A percentile compares a stretch with the other conserved stretches of the same genome.
Conservation (phyloP, 2,797 vertebrate species). For the Silurus lanzhouensis region DNA sequence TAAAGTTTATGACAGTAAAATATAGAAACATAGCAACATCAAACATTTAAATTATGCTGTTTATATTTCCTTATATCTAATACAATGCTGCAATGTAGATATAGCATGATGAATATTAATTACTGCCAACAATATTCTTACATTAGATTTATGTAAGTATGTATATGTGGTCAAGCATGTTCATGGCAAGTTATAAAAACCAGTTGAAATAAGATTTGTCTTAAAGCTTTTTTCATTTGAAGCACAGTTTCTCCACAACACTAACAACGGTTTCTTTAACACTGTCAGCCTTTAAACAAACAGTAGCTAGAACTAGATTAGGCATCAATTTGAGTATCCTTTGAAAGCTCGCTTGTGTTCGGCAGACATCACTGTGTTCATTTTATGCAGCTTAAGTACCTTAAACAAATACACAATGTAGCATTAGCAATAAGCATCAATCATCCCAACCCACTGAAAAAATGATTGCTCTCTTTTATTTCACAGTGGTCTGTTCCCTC, state of each 20-base stretch:
- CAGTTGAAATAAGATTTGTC: slow-evolving; percentile 24
- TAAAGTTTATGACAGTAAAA: slow-evolving; percentile 57
- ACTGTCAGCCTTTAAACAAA: slow-evolving; percentile 31
- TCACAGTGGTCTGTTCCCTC: slow-evolving; percentile 45
- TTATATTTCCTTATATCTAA: slow-evolving; percentile 72
- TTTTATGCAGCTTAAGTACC: slow-evolving; percentile 48
- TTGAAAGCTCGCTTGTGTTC: slow-evolving; percentile 35
- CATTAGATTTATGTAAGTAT: slow-evolving; percentile 46
- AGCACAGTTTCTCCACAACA: slow-evolving; percentile 37
- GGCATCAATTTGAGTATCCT: slow-evolving; percentile 16
- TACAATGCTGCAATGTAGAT: slow-evolving; percentile 57
- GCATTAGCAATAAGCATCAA: slow-evolving; percentile 10
- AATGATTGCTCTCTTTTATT: slow-evolving; percentile 38
- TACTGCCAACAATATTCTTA: slow-evolving; percentile 51
- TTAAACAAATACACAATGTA: slow-evolving; percentile 38
- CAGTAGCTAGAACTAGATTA: slow-evolving; percentile 26
- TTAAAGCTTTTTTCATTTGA: slow-evolving; percentile 52
- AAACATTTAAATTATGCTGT: slow-evolving; percentile 77
- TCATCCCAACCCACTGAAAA: slow-evolving; percentile 31
- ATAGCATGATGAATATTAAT: slow-evolving; percentile 74
- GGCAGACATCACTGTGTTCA: slow-evolving; percentile 26
- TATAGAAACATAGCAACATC: slow-evolving; percentile 54
- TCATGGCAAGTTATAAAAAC: slow-evolving; percentile 48
- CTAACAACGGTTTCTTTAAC: slow-evolving; percentile 40
- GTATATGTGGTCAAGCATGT: slow-evolving; percentile 47